Percentiles rank a stretch among this genome's conserved stretches.
phyloP scores from a whole-genome alignment of 1,140 invertebrate genomes.

The Pantala flavescens region DNA sequence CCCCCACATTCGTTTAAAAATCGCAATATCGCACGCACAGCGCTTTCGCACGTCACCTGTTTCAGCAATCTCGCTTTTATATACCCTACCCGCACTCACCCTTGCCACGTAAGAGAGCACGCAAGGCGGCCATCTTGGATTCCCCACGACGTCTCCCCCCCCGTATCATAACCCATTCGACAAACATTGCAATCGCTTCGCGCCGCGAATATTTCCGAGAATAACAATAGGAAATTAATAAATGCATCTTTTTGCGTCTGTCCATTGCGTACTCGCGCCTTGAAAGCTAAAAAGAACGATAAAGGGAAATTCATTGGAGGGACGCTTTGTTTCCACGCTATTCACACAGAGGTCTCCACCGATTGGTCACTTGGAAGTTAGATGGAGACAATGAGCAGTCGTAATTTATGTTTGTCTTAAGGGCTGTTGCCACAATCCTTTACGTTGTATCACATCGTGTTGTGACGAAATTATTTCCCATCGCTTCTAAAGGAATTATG shows the following conservation, averaged over 20 bases:
- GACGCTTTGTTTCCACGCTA: too few species aligned
- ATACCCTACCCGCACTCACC: neutral
- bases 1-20: neutral
- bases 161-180: neutral
- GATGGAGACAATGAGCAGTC: too few species aligned
- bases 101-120: neutral
- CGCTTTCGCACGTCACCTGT: neutral
- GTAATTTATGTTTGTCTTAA: too few species aligned
- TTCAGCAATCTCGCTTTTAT: neutral
- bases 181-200: neutral
- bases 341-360: too few species aligned
- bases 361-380: too few species aligned
- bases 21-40: neutral
- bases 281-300: neutral
- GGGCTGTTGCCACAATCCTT: too few species aligned
- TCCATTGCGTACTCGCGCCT: neutral
- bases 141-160: neutral
- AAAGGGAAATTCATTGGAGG: too few species aligned
- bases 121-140: neutral
- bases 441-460: too few species aligned
- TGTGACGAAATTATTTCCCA: too few species aligned
- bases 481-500: too few species aligned
- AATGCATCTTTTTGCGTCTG: neutral
- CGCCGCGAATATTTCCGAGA: neutral
- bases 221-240: conserved; percentile 5